Percentiles rank a stretch among this genome's conserved stretches.
phyloP scores from a whole-genome alignment of 2,797 vertebrate genomes.

The Catostomus latipinnis region DNA sequence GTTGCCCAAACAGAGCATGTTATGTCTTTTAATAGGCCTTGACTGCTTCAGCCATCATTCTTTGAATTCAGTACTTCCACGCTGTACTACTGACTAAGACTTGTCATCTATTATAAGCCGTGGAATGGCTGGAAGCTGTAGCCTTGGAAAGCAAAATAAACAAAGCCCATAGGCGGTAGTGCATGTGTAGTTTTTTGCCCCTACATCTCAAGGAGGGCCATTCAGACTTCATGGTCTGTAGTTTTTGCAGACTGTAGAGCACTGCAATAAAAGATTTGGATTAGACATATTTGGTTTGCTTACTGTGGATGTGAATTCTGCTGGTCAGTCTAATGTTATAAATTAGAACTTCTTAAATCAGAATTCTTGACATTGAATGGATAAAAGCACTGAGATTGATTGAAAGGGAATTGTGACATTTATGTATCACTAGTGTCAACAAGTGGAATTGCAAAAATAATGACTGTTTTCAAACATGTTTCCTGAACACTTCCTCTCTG shows the following conservation, averaged over 20 bases:
- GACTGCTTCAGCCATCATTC: conserved; percentile 77
- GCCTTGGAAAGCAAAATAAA: conserved; percentile 72
- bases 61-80: conserved; percentile 75
- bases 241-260: not conserved
- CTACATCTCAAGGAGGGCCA: not conserved
- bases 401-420: too few relatives aligned
- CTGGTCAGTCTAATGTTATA: not conserved
- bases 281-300: not conserved
- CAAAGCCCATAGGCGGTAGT: conserved; percentile 57
- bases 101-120: conserved; percentile 80
- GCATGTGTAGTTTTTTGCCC: conserved; percentile 22
- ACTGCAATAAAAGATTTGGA: not conserved
- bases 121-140: conserved; percentile 75
- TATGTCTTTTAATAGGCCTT: conserved; percentile 77
- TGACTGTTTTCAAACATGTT: too few relatives aligned
- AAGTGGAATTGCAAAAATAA: too few relatives aligned
- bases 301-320: not conserved
- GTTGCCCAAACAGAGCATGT: conserved; percentile 73
- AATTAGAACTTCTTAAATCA: too few relatives aligned
- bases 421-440: too few relatives aligned
- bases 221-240: conserved; percentile 35
- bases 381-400: too few relatives aligned
- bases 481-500: too few relatives aligned
- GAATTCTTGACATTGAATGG: too few relatives aligned
- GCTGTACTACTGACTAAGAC: conserved; percentile 57